Evolutionary conservation across 2,888 invertebrate species (phyloP).

Genomic region (Yponomeuta plumbellus): DNA sequence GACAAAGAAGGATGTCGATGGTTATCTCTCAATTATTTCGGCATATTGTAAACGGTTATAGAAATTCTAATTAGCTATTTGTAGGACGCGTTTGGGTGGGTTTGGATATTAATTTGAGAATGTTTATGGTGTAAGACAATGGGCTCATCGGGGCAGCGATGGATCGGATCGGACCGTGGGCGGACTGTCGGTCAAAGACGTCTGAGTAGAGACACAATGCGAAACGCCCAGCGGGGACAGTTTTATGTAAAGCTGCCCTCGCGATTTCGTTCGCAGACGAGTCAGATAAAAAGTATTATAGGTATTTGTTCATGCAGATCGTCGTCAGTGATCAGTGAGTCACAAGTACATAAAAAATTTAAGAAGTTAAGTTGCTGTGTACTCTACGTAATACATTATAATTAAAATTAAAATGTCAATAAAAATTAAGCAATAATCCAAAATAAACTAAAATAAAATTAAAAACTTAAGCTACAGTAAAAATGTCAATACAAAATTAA

Average conservation of each 20-base stretch:
- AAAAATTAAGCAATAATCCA: too few relatives aligned
- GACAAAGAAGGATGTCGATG: not conserved
- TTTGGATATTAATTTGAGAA: slow-evolving; percentile 28
- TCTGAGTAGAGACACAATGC: not conserved
- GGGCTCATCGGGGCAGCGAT: slow-evolving; percentile 28
- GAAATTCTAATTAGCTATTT: not conserved
- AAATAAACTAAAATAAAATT: too few relatives aligned
- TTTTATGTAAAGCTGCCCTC: not conserved
- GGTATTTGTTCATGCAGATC: too few relatives aligned
- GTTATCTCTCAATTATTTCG: not conserved
- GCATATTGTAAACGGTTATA: not conserved
- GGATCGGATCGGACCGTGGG: slow-evolving; percentile 30
- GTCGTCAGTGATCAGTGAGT: too few relatives aligned
- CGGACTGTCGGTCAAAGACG: slow-evolving; percentile 22
- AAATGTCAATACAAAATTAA: too few relatives aligned
- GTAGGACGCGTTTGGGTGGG: slow-evolving; percentile 27
- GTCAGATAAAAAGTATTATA: too few relatives aligned
- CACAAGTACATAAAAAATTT: too few relatives aligned
- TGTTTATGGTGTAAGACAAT: slow-evolving; percentile 40
- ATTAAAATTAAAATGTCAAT: too few relatives aligned
- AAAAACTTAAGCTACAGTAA: too few relatives aligned
- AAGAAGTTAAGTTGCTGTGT: too few relatives aligned
- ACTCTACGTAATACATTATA: too few relatives aligned
- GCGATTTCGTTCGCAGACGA: too few relatives aligned
- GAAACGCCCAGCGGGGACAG: not conserved